Evolutionary conservation across 2,797 vertebrate species (phyloP).

Genomic region (Salarias fasciatus): DNA sequence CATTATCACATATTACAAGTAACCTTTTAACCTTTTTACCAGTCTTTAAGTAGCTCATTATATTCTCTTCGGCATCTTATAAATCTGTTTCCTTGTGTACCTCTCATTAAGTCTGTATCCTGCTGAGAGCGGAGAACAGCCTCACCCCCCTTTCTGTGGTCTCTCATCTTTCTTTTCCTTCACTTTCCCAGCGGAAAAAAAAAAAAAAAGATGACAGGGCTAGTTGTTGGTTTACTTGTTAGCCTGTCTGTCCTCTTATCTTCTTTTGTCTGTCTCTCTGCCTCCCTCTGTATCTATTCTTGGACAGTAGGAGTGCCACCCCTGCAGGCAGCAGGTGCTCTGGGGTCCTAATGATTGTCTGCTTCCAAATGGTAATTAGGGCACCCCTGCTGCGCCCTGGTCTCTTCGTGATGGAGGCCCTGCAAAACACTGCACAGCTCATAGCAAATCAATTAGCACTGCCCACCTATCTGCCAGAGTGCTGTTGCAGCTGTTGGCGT

Average conservation of each 20-base stretch:
- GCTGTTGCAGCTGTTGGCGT: conserved; percentile 35
- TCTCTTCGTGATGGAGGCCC: conserved; percentile 52
- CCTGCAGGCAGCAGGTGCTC: conserved; percentile 64
- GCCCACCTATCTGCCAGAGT: conserved; percentile 55
- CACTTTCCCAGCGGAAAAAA: conserved; percentile 19
- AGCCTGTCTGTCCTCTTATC: conserved; percentile 24
- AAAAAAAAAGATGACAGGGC: neutral
- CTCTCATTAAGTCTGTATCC: conserved; percentile 65
- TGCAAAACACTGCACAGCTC: conserved; percentile 48
- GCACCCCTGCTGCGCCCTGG: conserved; percentile 60
- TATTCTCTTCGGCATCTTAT: conserved; percentile 34
- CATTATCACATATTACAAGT: conserved; percentile 24
- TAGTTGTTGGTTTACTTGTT: conserved; percentile 39
- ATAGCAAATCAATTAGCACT: conserved; percentile 63
- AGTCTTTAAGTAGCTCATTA: conserved; percentile 46
- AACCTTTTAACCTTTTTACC: conserved; percentile 24
- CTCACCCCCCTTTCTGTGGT: conserved; percentile 20
- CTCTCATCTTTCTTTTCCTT: conserved; percentile 24
- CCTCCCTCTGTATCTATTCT: conserved; percentile 33
- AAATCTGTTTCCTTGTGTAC: conserved; percentile 35
- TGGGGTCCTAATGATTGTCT: conserved; percentile 61
- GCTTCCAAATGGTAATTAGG: conserved; percentile 72
- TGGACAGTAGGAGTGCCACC: conserved; percentile 42
- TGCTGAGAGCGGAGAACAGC: conserved; percentile 41
- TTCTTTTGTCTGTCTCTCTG: conserved; percentile 19